These are phyloP conservation scores for Candoia aspera DNA, from an alignment of 2,113 vertebrate genomes.

Conservation along the genomic window DNA sequence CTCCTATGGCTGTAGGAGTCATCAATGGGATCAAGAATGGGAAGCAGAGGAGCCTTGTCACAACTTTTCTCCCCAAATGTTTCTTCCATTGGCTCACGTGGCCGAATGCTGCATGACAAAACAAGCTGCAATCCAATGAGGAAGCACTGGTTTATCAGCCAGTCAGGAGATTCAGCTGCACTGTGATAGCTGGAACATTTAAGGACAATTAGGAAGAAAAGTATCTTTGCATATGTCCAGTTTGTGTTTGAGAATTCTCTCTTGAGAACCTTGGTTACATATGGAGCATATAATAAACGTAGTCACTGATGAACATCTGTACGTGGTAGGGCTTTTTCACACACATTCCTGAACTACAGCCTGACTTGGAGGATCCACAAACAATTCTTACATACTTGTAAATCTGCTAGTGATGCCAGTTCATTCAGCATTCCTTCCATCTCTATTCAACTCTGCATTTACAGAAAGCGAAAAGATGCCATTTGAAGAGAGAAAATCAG, in stretches of 20 bases:
- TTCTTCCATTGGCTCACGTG: not conserved
- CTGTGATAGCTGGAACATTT: not conserved
- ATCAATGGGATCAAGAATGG: not conserved
- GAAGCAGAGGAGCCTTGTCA: too few species aligned
- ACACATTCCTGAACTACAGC: not conserved
- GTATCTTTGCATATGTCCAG: not conserved
- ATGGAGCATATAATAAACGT: not conserved
- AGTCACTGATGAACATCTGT: not conserved
- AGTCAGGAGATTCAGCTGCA: not conserved
- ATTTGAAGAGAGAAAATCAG: too few species aligned
- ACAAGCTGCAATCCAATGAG: not conserved
- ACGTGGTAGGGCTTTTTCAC: not conserved
- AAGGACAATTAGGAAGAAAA: not conserved
- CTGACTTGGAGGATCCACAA: not conserved
- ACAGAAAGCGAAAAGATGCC: not conserved
- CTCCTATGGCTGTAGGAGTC: not conserved
- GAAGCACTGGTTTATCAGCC: not conserved
- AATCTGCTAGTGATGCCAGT: not conserved
- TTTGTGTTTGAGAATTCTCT: not conserved
- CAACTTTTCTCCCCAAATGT: not conserved
- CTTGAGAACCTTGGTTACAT: not conserved
- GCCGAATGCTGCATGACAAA: not conserved
- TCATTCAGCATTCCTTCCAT: not conserved
- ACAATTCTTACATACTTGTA: not conserved
- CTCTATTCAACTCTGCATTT: not conserved